Base-by-base conservation (phyloP, 2,113 vertebrate species). In the Ceyx cyanopectus region DNA sequence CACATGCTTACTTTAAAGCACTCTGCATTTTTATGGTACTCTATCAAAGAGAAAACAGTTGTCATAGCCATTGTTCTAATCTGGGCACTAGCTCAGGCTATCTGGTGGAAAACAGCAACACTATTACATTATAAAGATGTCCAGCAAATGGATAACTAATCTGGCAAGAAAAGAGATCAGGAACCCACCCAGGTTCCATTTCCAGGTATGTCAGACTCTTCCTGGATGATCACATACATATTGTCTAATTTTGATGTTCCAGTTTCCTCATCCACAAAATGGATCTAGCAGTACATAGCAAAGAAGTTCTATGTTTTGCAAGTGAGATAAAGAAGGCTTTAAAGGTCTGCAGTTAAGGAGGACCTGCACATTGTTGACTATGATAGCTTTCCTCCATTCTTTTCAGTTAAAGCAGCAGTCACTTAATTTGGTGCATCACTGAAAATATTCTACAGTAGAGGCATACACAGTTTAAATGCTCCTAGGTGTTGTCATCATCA, bases 141-240 rank as follows among this genome's bases (percentile, higher is more conserved):
- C 69, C 15, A 81, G 67, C 73, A 89, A 92, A 89, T 69, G 73
- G 69, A 81, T 86, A 90, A 89, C 18, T 27, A 73, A 81, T 69
- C 46, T 66, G 30, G 30, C 69, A 73, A 84, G 66, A 92, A 88
- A 0, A 89, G 45, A 78, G 69, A 86, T 15, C 37, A 57, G 58
- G 27, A 94, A 87, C 22, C 30, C 80, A 79, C 66, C 30, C 70
- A 81, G 45, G 56, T 84, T 95, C 58, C 56, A 63, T 61, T 81
- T 70, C 63, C 86, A 93, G 41, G 61, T 56, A 45, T 50, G 46
- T 86, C 57, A 29, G 50, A 83, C 21, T n/a, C 62, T 89, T 90
- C 58, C 73, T 92, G 30, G 27, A 81, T 43, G 69, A 87, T 72
- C 78, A 57, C 3, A 14, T 29, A n/a, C 41, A 5, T 34, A 30